Conservation (phyloP, 2,797 vertebrate species). For the Poeciliopsis presidionis region DNA sequence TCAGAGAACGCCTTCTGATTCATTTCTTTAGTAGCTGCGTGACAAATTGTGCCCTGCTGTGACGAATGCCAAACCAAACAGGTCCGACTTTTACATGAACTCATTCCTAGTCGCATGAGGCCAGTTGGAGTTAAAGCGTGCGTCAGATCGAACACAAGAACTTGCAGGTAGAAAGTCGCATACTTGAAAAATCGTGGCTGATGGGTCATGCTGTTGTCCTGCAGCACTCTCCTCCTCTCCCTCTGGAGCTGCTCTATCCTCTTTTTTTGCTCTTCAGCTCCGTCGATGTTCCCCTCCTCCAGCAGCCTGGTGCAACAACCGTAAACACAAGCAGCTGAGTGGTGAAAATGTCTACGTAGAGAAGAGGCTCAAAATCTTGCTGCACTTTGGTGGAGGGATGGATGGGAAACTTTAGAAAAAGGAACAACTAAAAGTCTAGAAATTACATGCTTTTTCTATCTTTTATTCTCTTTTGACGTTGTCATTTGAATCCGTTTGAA, state of each 20-base stretch:
- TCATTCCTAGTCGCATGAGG: background rate
- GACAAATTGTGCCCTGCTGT: background rate
- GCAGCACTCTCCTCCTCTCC: conserved; percentile 87
- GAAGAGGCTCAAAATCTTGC: background rate
- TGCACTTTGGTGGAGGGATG: background rate
- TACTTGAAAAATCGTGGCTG: conserved; percentile 94
- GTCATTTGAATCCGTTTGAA: background rate
- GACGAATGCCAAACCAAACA: background rate
- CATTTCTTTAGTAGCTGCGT: background rate
- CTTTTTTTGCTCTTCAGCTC: conserved; percentile 93
- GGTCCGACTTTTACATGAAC: background rate
- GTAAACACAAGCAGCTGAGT: background rate
- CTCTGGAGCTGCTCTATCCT: conserved; percentile 94
- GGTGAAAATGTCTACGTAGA: background rate
- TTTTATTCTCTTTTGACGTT: conserved; percentile 6
- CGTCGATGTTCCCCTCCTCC: conserved; percentile 92
- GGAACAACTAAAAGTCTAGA: background rate
- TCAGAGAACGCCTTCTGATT: background rate
- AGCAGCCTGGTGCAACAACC: conserved; percentile 81
- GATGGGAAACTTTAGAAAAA: background rate
- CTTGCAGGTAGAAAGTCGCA: background rate
- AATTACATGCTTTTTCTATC: background rate
- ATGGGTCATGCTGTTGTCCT: conserved; percentile 89
- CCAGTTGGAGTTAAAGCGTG: background rate
- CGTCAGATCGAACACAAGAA: background rate